Conservation (phyloP, 2,888 invertebrate genomes). For the Tipula unca region DNA sequence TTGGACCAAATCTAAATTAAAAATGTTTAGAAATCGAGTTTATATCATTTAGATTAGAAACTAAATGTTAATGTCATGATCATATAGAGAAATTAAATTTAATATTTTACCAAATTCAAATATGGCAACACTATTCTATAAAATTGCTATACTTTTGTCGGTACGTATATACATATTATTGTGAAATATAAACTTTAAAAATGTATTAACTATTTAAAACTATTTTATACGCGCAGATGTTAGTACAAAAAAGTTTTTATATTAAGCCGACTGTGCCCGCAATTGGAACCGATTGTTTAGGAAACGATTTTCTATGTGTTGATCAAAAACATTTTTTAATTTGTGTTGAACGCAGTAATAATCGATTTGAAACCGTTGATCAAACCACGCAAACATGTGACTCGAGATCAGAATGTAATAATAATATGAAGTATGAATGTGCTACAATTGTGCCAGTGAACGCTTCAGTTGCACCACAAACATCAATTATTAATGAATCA, state of each 20-base stretch:
- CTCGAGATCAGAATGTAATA: neutral
- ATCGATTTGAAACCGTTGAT: neutral
- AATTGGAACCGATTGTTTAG: neutral
- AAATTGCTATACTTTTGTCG: neutral
- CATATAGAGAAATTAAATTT: no score
- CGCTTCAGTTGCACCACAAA: no score
- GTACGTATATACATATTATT: neutral
- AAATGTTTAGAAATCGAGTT: no score
- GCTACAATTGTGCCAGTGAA: neutral
- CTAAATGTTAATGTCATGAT: no score
- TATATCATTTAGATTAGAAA: no score
- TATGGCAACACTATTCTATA: neutral
- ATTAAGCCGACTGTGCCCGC: neutral
- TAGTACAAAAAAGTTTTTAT: neutral
- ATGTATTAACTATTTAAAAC: neutral
- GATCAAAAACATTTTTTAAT: neutral
- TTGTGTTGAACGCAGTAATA: neutral
- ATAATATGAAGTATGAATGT: neutral
- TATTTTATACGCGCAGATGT: neutral
- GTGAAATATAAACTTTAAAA: neutral
- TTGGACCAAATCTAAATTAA: no score
- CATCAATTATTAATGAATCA: no score
- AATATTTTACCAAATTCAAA: no score
- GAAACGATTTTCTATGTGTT: neutral
- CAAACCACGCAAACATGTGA: neutral